Base-by-base conservation (phyloP, 1,140 invertebrate species). In the Drosophila ironensis region DNA sequence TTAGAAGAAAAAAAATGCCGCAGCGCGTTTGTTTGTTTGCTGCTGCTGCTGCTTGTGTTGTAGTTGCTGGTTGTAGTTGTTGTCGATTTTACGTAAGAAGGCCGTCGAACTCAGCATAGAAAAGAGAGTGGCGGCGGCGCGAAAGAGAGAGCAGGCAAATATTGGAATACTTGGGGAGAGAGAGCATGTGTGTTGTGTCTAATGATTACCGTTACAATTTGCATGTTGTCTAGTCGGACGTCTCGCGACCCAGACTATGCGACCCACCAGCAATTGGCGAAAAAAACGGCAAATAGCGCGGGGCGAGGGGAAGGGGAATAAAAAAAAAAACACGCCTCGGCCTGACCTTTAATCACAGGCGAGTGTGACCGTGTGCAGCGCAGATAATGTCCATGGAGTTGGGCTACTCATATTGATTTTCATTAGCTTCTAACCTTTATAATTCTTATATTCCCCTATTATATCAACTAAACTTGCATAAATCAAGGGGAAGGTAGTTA, bases 181-280 rank as follows among this genome's bases (percentile, higher is more conserved):
- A n/a, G 25, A 19, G 38, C 56, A 42, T 61, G 35, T 67, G 51
- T 35, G 60, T 76, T 61, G 52, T 38, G 61, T 81, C 72, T 82
- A 81, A 82, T 82, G 72, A 82, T 81, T 81, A 81, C 77, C 77
- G 77, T 81, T 81, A 84, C 78, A 78, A 86, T 84, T 86, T 82
- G 73, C 78, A 73, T 73, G 73, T 68, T 70, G 78, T 78, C 78
- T 86, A 82, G 78, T 78, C 80, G 61, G 69, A 78, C 74, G 77
- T 81, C 77, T 81, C 78, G 78, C 78, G 78, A 84, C 78, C 78
- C 80, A 84, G 78, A 84, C 78, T 74, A 50, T 48, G 60, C 78
- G 78, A 78, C 78, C 72, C 78, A 78, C 69, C 77, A 76, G 73
- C 78, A 84, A 84, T 78, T 70, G 80, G 69, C 42, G 40, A 70